Evolutionary conservation across 1,140 invertebrate genomes (phyloP).

Genomic region (Tetramorium alpestre): DNA sequence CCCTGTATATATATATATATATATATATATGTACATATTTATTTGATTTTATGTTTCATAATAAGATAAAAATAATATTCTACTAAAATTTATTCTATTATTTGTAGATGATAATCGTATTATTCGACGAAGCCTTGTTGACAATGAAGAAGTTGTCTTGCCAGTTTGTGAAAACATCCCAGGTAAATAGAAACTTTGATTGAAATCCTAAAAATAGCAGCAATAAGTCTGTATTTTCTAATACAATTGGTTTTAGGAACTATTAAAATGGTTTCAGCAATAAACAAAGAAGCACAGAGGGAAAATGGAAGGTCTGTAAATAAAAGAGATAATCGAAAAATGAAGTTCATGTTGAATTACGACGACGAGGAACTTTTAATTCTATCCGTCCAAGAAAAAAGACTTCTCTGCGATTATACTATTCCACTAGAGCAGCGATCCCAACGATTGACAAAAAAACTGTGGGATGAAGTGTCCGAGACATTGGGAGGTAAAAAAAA

Average conservation of each 20-base stretch:
- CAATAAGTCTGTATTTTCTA: background rate
- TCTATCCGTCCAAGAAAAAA: background rate
- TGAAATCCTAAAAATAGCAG: background rate
- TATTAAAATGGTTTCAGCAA: background rate
- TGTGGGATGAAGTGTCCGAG: background rate
- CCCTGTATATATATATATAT: too few relatives aligned
- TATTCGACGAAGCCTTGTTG: background rate
- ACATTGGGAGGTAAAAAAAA: background rate
- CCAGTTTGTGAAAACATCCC: background rate
- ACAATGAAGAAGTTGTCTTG: background rate
- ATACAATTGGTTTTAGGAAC: background rate
- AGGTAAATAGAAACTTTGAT: background rate
- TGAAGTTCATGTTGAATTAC: background rate
- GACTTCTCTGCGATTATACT: background rate
- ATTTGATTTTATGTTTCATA: background rate
- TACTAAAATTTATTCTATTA: constrained; percentile 1
- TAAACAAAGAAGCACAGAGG: background rate
- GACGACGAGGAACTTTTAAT: background rate
- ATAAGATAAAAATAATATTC: background rate
- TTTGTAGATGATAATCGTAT: background rate
- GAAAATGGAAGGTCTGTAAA: background rate
- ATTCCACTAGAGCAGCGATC: background rate
- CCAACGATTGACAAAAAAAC: background rate
- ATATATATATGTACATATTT: background rate
- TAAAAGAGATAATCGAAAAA: background rate